Percentiles rank a stretch among this genome's conserved stretches.
phyloP scores from a whole-genome alignment of 2,888 invertebrate genomes.

The Syrphus vitripennis region DNA sequence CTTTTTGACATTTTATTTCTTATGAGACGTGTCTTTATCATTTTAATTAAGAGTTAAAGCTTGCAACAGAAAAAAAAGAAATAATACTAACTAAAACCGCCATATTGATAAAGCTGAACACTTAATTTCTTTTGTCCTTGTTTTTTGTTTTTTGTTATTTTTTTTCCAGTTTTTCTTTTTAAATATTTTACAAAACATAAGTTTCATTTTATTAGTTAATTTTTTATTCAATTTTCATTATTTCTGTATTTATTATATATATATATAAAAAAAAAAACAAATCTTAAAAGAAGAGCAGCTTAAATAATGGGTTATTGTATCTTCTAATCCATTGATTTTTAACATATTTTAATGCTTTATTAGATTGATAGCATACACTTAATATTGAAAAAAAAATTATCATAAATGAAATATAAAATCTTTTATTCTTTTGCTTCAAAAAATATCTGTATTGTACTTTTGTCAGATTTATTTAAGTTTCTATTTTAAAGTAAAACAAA shows the following conservation, averaged over 20 bases:
- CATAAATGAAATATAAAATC: constrained; percentile 19
- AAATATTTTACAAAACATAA: constrained; percentile 60
- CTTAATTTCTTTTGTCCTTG: constrained; percentile 59
- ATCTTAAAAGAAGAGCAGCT: constrained; percentile 73
- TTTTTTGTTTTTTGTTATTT: constrained; percentile 3
- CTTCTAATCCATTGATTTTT: constrained; percentile 33
- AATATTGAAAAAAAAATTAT: constrained; percentile 1
- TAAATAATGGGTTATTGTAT: constrained; percentile 74
- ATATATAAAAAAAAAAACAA: constrained; percentile 39
- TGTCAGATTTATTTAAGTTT: constrained; percentile 53
- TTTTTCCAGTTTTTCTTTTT: constrained; percentile 17
- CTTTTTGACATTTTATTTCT: neutral
- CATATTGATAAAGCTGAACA: constrained; percentile 50
- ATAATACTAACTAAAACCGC: constrained; percentile 72
- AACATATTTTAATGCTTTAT: constrained; percentile 44
- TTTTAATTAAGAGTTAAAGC: constrained; percentile 33
- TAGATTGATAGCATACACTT: constrained; percentile 41
- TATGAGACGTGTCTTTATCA: constrained; percentile 39
- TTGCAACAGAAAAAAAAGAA: constrained; percentile 43
- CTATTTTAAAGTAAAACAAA: constrained; percentile 29
- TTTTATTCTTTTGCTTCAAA: constrained; percentile 29
- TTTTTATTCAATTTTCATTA: constrained; percentile 50
- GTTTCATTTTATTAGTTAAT: constrained; percentile 31
- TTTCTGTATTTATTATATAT: constrained; percentile 31
- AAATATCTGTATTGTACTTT: constrained; percentile 65